phyloP scores from a whole-genome alignment of 2,888 invertebrate species.

The Thecophora atra region DNA sequence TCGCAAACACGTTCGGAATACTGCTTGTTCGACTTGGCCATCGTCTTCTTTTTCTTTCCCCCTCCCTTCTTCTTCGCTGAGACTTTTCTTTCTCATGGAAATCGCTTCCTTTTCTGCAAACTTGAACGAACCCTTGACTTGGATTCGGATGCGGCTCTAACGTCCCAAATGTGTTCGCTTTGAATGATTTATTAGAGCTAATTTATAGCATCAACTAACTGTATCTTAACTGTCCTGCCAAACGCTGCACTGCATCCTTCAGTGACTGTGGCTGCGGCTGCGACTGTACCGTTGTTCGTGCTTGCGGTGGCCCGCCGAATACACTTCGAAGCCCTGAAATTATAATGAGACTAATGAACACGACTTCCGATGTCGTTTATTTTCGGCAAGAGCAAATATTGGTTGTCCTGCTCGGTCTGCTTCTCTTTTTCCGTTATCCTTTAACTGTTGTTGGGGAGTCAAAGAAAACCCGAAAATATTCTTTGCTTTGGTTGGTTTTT shows the following conservation, averaged over 20 bases:
- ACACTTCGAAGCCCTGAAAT: background rate
- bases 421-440: background rate
- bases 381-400: background rate
- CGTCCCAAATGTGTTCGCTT: constrained; percentile 23
- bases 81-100: too few species aligned
- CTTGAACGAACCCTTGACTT: background rate
- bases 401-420: background rate
- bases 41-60: background rate
- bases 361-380: background rate
- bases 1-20: constrained; percentile 28
- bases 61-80: background rate
- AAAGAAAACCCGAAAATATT: too few species aligned
- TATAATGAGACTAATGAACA: constrained; percentile 2
- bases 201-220: constrained; percentile 46
- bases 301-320: background rate
- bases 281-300: too few species aligned
- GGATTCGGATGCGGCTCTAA: background rate
- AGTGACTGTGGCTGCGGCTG: too few species aligned
- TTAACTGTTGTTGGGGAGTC: background rate
- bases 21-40: constrained; percentile 9
- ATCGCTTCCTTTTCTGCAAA: too few species aligned
- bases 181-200: constrained; percentile 60
- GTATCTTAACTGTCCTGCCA: background rate
- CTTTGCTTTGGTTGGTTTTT: too few species aligned
- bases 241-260: background rate